Evolutionary conservation across 2,888 invertebrate genomes (phyloP).

Genomic region (Ornithoptera alexandrae): DNA sequence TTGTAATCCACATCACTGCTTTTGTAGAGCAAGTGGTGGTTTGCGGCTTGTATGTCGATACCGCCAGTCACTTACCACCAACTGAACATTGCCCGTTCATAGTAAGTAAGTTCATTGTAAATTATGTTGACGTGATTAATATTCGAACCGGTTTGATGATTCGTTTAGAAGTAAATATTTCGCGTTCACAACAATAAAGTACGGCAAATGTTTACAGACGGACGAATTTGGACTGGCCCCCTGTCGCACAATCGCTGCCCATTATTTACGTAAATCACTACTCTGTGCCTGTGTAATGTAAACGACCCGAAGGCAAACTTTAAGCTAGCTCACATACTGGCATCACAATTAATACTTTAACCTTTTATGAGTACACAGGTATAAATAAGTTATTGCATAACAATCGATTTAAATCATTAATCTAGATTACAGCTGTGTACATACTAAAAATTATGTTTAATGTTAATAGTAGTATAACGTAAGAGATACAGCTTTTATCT

Average conservation of each 20-base stretch:
- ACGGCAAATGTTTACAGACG: slow-evolving; percentile 16
- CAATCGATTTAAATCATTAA: too few species aligned
- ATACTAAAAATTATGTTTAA: too few species aligned
- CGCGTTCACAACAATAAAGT: slow-evolving; percentile 15
- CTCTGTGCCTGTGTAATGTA: slow-evolving; percentile 41
- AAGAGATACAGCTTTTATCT: too few species aligned
- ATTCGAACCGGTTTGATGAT: slow-evolving; percentile 17
- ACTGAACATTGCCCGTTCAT: too few species aligned
- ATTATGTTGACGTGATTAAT: background rate
- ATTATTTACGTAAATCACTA: slow-evolving; percentile 46
- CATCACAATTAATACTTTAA: background rate
- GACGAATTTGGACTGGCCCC: slow-evolving; percentile 27
- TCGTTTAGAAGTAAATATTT: slow-evolving; percentile 22
- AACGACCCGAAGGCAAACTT: slow-evolving; percentile 32
- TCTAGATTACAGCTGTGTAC: too few species aligned
- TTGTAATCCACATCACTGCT: too few species aligned
- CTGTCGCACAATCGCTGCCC: slow-evolving; percentile 47
- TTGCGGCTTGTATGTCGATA: too few species aligned
- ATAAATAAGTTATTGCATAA: too few species aligned
- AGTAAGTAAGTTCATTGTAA: too few species aligned
- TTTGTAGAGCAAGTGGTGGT: too few species aligned
- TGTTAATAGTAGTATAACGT: too few species aligned
- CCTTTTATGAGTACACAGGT: background rate
- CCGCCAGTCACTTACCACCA: too few species aligned
- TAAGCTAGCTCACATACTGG: slow-evolving; percentile 5